These are phyloP conservation scores for Chrysoperla carnea DNA, from an alignment of 1,140 invertebrate genomes.

Conservation along the genomic window DNA sequence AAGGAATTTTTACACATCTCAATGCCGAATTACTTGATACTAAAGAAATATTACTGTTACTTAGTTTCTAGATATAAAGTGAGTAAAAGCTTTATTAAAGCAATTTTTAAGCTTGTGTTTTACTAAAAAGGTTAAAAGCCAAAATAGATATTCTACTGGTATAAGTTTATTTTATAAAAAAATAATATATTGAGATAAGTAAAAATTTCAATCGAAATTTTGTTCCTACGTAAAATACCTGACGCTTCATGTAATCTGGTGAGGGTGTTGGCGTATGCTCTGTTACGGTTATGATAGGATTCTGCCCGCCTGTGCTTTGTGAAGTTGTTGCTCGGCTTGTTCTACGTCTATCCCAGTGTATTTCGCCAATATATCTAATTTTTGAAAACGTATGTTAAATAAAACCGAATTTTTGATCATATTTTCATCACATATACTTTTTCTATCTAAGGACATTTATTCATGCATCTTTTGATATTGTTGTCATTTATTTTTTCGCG, in stretches of 20 bases:
- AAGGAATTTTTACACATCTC: too few relatives aligned
- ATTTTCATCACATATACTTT: background rate
- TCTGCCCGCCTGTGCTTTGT: conserved; percentile 26
- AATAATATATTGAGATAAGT: background rate
- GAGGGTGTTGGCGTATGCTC: conserved; percentile 83
- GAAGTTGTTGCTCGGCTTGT: conserved; percentile 14
- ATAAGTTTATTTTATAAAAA: background rate
- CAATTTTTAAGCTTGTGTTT: background rate
- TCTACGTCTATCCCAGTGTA: conserved; percentile 30
- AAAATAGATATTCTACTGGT: background rate
- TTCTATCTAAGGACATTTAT: background rate
- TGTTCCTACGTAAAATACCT: conserved; percentile 30
- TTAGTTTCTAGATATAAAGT: too few relatives aligned
- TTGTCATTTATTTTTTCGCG: too few relatives aligned
- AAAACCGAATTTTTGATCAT: background rate
- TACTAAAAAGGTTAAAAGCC: background rate
- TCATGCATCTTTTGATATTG: too few relatives aligned
- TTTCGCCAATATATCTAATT: conserved; percentile 39
- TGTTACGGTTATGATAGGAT: conserved; percentile 92
- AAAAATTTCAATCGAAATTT: conserved; percentile 1
- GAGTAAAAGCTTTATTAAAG: background rate
- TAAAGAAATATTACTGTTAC: too few relatives aligned
- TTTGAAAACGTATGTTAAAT: conserved; percentile 4
- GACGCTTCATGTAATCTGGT: conserved; percentile 59
- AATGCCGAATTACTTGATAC: too few relatives aligned